Evolutionary conservation across 2,888 invertebrate genomes (phyloP), one percentile per base, ranked within the genome.

Genomic region (Stictocephala bisonia): DNA sequence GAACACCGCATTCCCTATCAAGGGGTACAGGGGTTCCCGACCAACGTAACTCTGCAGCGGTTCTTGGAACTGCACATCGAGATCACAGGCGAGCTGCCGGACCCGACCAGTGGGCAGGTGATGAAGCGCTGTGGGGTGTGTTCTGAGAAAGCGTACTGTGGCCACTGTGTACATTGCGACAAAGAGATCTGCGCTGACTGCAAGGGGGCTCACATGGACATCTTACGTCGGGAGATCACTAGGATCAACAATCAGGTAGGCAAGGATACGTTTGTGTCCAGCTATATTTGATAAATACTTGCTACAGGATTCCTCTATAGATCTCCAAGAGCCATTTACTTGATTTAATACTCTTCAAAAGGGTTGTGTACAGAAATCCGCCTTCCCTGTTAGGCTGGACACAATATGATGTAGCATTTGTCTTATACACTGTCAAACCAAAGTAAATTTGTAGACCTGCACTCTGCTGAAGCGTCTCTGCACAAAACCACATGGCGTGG

Each of bases 171-270:
- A 26, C 99, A 99, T 85, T 99, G 99, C 86, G 97, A 98, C 82
- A 96, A 97, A 83, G 95, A 96, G 86, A 93, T 98, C 77, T 99
- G 99, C 85, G 92, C 93, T 79, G 96, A 97, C 82, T 99, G 99
- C 86, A 97, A 97, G 84, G 91, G 93, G 73, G 95, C 96, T 13
- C 98, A 99, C 84, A 93, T 96, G 91, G 97, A 98, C 83, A 96
- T 97, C 78, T 86, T 98, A 74, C 90, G 96, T 79, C 89, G 97
- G 74, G 97, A 97, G 87, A 94, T 97, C 51, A 88, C 91, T 75
- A 90, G 96, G 82, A 92, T 96, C 74, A 93, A 95, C 83, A 94
- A 93, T 83, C 95, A 95, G 88, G 88, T 88, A 79, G 78, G 51
- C 58, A 2, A 66, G 2, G 24, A 3, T 20, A 18, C 18, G 7